Base-by-base conservation (phyloP, 2,888 invertebrate genomes). In the Euplexia lucipara region DNA sequence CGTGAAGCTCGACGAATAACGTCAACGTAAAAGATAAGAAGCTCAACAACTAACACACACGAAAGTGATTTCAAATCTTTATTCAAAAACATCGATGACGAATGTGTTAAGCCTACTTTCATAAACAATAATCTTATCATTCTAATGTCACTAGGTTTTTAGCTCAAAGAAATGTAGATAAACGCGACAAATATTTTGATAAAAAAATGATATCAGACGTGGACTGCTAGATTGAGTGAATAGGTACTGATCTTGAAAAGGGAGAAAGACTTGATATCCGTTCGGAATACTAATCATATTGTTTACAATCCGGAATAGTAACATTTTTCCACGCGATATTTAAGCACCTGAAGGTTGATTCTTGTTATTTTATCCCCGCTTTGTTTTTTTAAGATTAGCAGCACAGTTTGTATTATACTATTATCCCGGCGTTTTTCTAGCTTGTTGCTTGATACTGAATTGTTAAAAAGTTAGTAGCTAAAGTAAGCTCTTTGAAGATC, bases 221-320 rank as follows among this genome's bases (percentile, higher is more conserved):
- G 44, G 26, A 16, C 22, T 41, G 45, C 45, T 30, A 60, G 74
- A 67, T 41, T 67, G 41, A 60, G 59, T 12, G 44, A 51, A 30
- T 14, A n/a, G n/a, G n/a, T n/a, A 20, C 51, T 60, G 75, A 74
- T 74, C 68, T 74, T 68, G 74, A 68, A 68, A 42, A 68, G 20
- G 51, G 69, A 47, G 51, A 47, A 72, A 56, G 34, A 39, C n/a
- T 20, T 20, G 74, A 41, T 52, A 54, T 37, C 30, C 37, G 59
- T 35, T 16, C 42, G 0, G 75, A 71, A 71, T 71, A 60, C 59
- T 52, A 68, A 71, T 56, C 51, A 47, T 42, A 56, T 68, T 56
- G 45, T 51, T 45, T 51, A 67, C 41, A 34, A 56, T 22, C 18
- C 26, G 45, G 51, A 47, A 68, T 26, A 47, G 51, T 49, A 70